Percentiles rank a stretch among this genome's conserved stretches.
Conservation (phyloP, 2,797 vertebrate species). For the Lutjanus argentimaculatus region DNA sequence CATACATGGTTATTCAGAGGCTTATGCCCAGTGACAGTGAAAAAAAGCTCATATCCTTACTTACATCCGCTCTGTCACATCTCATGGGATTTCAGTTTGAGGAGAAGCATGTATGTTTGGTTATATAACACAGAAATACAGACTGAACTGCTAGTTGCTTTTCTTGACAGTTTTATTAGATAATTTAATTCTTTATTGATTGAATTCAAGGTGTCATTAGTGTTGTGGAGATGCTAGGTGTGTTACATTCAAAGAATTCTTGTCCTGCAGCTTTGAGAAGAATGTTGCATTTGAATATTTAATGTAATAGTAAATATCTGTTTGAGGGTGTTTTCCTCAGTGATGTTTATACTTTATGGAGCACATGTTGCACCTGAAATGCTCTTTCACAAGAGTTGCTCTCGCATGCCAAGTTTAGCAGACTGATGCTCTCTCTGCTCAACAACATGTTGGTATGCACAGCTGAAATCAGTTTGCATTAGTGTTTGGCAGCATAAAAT, state of each 20-base stretch:
- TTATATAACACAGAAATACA: not conserved
- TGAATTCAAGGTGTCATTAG: not conserved
- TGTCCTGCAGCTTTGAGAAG: not conserved
- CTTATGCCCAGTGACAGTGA: not conserved
- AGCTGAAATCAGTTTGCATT: not conserved
- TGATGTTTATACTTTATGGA: constrained; percentile 3
- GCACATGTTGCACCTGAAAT: constrained; percentile 16
- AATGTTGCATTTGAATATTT: not conserved
- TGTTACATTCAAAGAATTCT: not conserved
- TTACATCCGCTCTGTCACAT: not conserved
- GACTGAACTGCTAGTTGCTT: not conserved
- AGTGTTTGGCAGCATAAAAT: not conserved
- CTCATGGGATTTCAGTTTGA: not conserved
- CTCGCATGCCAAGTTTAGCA: not conserved
- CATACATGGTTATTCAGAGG: not conserved
- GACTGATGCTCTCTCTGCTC: constrained; percentile 2
- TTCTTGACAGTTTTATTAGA: not conserved
- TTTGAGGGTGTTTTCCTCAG: not conserved
- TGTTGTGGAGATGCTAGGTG: not conserved
- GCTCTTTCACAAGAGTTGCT: constrained; percentile 3
- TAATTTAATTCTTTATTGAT: not conserved
- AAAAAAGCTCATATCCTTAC: not conserved
- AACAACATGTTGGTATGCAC: not conserved
- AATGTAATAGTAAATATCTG: not conserved
- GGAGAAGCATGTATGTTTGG: not conserved